phyloP scores from a whole-genome alignment of 1,140 invertebrate species.

The Mactra quadrangularis region DNA sequence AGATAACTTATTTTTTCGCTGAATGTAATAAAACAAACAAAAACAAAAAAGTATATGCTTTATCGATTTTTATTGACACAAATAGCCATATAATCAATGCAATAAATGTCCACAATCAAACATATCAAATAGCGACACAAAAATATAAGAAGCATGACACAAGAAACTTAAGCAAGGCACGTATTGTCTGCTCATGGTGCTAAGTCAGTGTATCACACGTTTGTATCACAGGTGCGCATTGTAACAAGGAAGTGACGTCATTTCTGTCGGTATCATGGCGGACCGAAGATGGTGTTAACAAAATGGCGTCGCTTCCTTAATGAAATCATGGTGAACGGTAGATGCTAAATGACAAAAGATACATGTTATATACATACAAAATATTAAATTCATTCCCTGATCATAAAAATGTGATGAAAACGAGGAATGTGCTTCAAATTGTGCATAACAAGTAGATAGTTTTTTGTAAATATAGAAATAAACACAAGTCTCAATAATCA shows the following conservation, averaged over 20 bases:
- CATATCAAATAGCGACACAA: background rate
- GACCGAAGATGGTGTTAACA: constrained; percentile 48
- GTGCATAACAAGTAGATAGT: background rate
- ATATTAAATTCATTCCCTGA: constrained; percentile 59
- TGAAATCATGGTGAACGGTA: constrained; percentile 60
- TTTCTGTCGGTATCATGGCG: constrained; percentile 64
- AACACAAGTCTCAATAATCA: too few species aligned
- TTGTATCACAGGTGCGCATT: constrained; percentile 59
- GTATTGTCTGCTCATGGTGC: constrained; percentile 29
- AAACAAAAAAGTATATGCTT: too few species aligned
- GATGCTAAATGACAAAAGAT: constrained; percentile 1
- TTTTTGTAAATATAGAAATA: background rate
- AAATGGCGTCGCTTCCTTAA: constrained; percentile 61
- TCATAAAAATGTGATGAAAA: constrained; percentile 57
- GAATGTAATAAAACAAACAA: too few species aligned
- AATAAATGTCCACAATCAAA: too few species aligned
- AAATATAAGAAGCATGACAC: constrained; percentile 8
- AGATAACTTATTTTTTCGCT: too few species aligned
- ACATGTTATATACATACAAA: background rate
- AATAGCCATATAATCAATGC: too few species aligned
- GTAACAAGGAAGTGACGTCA: constrained; percentile 61
- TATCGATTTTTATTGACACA: too few species aligned
- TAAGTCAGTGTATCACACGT: constrained; percentile 50
- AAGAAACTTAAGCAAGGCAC: background rate
- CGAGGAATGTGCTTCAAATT: constrained; percentile 33